These are phyloP conservation scores for Bibio marci DNA, from an alignment of 2,888 invertebrate genomes.

Conservation along the genomic window DNA sequence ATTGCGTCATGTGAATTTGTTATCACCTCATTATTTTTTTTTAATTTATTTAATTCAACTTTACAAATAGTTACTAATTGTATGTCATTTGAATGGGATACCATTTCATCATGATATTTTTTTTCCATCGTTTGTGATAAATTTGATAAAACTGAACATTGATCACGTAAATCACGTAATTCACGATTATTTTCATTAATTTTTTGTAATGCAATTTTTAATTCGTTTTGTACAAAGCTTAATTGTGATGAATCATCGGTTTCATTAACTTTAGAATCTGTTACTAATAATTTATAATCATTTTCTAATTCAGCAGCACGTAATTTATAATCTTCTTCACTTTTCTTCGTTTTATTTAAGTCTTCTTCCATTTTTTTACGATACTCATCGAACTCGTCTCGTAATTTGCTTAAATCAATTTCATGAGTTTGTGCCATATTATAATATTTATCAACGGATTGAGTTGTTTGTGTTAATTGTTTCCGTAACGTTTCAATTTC, in stretches of 20 bases:
- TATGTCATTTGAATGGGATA: constrained; percentile 57
- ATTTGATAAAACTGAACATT: constrained; percentile 43
- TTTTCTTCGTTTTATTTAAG: constrained; percentile 29
- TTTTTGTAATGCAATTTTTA: constrained; percentile 40
- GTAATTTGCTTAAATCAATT: constrained; percentile 49
- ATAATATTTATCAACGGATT: constrained; percentile 70
- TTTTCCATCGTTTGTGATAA: constrained; percentile 51
- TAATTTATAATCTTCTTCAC: constrained; percentile 36
- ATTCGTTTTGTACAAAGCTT: constrained; percentile 39
- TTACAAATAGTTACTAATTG: constrained; percentile 49
- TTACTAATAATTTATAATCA: constrained; percentile 47
- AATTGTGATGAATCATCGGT: constrained; percentile 39
- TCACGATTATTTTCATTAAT: constrained; percentile 40
- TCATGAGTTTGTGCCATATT: constrained; percentile 71
- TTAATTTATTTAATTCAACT: constrained; percentile 42
- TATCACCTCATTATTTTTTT: constrained; percentile 45
- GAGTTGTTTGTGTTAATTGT: constrained; percentile 46
- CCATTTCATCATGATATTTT: constrained; percentile 66
- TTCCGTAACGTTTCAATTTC: constrained; percentile 51
- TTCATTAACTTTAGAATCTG: constrained; percentile 38
- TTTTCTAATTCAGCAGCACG: constrained; percentile 49
- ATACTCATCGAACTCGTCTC: constrained; percentile 38
- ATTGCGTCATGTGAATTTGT: constrained; percentile 45
- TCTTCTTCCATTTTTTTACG: constrained; percentile 42
- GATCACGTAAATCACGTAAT: constrained; percentile 39